These are phyloP conservation scores for Vireo griseus DNA, from an alignment of 2,797 vertebrate species.

Conservation along the genomic window DNA sequence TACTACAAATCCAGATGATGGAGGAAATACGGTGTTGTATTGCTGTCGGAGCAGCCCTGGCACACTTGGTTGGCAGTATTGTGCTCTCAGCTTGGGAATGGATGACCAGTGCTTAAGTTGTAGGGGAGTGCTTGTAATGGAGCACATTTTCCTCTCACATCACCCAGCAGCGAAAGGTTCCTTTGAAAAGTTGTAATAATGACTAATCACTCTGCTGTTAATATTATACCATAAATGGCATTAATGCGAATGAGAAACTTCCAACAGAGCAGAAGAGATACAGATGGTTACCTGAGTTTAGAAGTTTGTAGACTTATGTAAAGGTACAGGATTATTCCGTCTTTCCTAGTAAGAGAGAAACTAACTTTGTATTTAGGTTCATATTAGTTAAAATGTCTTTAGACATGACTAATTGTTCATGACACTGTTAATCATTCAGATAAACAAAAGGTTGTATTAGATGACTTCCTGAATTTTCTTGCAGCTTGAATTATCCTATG, in stretches of 20 bases:
- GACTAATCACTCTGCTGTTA: not conserved
- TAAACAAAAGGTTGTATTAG: not conserved
- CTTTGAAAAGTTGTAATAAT: not conserved
- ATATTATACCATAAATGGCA: not conserved
- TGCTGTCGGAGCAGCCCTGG: not conserved
- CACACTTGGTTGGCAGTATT: not conserved
- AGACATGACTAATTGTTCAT: not conserved
- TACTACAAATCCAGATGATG: not conserved
- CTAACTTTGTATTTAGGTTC: not conserved
- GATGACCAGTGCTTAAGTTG: not conserved
- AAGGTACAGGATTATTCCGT: not conserved
- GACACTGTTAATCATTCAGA: not conserved
- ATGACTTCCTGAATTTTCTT: not conserved
- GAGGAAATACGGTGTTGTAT: fast-evolving
- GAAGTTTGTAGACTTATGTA: not conserved
- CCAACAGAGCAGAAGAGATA: not conserved
- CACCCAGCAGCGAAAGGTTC: not conserved
- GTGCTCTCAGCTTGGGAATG: not conserved
- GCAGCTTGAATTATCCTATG: not conserved
- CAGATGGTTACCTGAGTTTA: not conserved
- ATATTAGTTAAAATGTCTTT: not conserved
- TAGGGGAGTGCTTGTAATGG: not conserved
- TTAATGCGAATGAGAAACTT: not conserved
- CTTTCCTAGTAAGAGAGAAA: not conserved
- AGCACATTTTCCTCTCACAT: not conserved